Evolutionary conservation across 2,797 vertebrate species (phyloP), one percentile per base, ranked within the genome.

Genomic region (Melanogrammus aeglefinus): DNA sequence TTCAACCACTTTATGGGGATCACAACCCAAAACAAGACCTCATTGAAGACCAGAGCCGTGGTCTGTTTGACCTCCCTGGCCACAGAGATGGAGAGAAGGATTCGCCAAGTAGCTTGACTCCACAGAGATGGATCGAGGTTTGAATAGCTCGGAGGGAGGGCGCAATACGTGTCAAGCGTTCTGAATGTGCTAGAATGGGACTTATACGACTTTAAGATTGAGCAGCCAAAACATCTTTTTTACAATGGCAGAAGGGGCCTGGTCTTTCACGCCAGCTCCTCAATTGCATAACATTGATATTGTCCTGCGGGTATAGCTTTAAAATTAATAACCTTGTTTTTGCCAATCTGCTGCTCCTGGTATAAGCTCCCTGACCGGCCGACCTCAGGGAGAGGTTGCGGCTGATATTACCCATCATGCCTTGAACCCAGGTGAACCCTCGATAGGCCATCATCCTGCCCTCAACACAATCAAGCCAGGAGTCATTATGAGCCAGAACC

Each of bases 371-470:
- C 77, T 78, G 82, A 44, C 41, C 41, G 38, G 76, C 18, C 44
- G 85, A 89, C 84, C 87, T 88, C 88, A 84, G 79, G 85, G 85
- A 91, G 21, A 18, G 16, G 82, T 76, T 83, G 75, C 79, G 81
- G 78, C 76, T 86, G 85, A 87, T 81, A 74, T 80, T 87, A 84
- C 85, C 87, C 88, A 83, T 88, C 81, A 73, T 82, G 83, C 79
- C 80, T 83, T 92, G 89, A 92, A 93, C 92, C 92, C 91, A 90
- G 81, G 85, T 91, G 90, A 93, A 92, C 90, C 83, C 83, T 86
- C 81, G 81, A 76, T 6, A 63, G 57, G 57, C 57, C 83, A 80
- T 88, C 86, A 82, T 82, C 84, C 83, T 84, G 85, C 88, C 88
- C 84, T 86, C 80, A 86, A 83, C 82, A 86, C 85, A 88, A 88